Evolutionary conservation across 2,888 invertebrate genomes (phyloP).

Genomic region (Tromatobia lineatoria): DNA sequence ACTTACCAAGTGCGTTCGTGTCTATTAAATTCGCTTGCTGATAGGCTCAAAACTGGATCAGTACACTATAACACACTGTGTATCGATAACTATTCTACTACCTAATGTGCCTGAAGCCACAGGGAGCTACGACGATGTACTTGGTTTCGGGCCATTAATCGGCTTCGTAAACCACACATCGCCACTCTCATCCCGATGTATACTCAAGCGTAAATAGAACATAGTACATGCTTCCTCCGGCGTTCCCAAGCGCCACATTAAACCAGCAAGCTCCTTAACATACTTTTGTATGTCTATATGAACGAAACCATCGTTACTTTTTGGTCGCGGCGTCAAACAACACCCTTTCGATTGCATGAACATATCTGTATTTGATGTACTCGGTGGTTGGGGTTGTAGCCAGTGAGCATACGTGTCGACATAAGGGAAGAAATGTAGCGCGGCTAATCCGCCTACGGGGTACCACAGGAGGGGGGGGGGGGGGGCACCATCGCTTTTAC

Average conservation of each 20-base stretch:
- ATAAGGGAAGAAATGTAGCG: constrained; percentile 85
- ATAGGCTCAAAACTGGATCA: background rate
- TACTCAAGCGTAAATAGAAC: constrained; percentile 16
- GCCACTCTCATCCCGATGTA: constrained; percentile 17
- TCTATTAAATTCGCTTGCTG: too few relatives aligned
- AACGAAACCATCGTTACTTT: constrained; percentile 46
- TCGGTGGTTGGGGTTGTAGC: constrained; percentile 17
- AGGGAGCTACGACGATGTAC: constrained; percentile 14
- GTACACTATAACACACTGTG: background rate
- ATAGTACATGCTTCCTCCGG: constrained; percentile 18
- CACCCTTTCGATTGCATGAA: constrained; percentile 57
- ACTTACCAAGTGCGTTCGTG: background rate
- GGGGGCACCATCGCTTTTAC: constrained; percentile 21
- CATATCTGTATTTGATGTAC: constrained; percentile 26
- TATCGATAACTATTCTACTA: constrained; percentile 31
- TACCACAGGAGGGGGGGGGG: constrained; percentile 63
- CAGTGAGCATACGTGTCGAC: constrained; percentile 82
- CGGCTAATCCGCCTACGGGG: constrained; percentile 81
- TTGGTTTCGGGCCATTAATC: constrained; percentile 47
- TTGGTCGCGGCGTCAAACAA: constrained; percentile 39
- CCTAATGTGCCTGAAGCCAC: constrained; percentile 13
- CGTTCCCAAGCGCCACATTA: constrained; percentile 52
- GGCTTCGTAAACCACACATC: constrained; percentile 33
- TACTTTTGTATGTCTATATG: constrained; percentile 45
- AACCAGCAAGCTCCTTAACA: constrained; percentile 47